These are phyloP conservation scores for Pristionchus maxplancki DNA, from an alignment of 2,888 invertebrate genomes.

Conservation along the genomic window DNA sequence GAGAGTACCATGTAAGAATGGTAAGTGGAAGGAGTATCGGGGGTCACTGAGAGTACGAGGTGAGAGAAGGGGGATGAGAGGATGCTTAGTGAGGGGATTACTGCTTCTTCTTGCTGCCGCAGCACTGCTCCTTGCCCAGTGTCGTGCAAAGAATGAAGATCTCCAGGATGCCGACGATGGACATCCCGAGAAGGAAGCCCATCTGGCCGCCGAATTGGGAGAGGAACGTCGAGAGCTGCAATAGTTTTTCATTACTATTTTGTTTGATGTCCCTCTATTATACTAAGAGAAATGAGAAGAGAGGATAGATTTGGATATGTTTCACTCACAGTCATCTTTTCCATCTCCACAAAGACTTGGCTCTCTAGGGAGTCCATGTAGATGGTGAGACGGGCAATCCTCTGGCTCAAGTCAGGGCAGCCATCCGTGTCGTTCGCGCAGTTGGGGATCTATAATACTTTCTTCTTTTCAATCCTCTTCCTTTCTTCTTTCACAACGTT, in stretches of 20 bases:
- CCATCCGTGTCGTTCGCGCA: constrained; percentile 30
- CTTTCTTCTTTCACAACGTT: too few species aligned
- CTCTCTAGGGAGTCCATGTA: constrained; percentile 46
- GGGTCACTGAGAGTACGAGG: background rate
- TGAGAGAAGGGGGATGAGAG: background rate
- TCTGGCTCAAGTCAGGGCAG: constrained; percentile 3
- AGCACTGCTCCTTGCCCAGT: background rate
- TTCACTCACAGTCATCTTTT: constrained; percentile 21
- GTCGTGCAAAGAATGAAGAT: constrained; percentile 7
- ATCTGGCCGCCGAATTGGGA: constrained; percentile 36
- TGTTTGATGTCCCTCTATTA: background rate
- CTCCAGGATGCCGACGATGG: constrained; percentile 20
- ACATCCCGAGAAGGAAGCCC: constrained; percentile 47
- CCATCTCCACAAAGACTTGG: constrained; percentile 30
- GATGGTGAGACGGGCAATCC: constrained; percentile 18
- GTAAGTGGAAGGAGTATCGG: background rate
- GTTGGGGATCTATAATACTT: background rate
- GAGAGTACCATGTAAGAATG: too few species aligned
- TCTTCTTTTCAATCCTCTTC: too few species aligned
- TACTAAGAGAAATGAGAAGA: too few species aligned
- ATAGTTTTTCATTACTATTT: background rate
- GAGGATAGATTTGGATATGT: background rate
- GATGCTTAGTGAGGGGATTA: background rate
- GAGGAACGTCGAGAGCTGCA: constrained; percentile 45
- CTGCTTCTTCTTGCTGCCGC: background rate